These are phyloP conservation scores for Hippopotamyrus pictus DNA, from an alignment of 2,797 vertebrate species.

Conservation along the genomic window DNA sequence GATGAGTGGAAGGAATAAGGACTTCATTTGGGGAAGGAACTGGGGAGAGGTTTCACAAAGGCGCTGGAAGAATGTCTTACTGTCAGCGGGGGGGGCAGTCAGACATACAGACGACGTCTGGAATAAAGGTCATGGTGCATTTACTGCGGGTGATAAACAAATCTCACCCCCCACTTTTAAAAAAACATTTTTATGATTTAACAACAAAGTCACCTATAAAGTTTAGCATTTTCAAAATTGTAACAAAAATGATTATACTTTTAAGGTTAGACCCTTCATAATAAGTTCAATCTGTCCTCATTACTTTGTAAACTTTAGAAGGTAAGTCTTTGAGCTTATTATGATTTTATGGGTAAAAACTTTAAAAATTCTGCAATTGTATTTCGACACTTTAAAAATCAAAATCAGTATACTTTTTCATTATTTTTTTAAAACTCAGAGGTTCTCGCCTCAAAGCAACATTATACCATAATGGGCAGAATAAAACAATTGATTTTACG, in stretches of 20 bases:
- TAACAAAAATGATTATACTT: not conserved
- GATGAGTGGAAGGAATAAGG: not conserved
- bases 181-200: not conserved
- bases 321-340: not conserved
- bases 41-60: not conserved
- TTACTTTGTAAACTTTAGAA: not conserved
- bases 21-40: not conserved
- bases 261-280: not conserved
- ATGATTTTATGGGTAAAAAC: no score
- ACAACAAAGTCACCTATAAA: not conserved
- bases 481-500: no score
- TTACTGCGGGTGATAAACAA: not conserved
- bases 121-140: not conserved
- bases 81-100: not conserved
- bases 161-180: not conserved
- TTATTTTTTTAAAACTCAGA: no score
- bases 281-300: not conserved
- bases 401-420: no score
- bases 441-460: no score
- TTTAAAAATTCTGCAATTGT: no score
- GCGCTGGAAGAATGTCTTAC: not conserved
- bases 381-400: no score
- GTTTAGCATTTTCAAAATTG: not conserved
- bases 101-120: not conserved
- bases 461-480: no score